Evolutionary conservation across 2,888 invertebrate genomes (phyloP).

Genomic region (Andrena chrysosceles): DNA sequence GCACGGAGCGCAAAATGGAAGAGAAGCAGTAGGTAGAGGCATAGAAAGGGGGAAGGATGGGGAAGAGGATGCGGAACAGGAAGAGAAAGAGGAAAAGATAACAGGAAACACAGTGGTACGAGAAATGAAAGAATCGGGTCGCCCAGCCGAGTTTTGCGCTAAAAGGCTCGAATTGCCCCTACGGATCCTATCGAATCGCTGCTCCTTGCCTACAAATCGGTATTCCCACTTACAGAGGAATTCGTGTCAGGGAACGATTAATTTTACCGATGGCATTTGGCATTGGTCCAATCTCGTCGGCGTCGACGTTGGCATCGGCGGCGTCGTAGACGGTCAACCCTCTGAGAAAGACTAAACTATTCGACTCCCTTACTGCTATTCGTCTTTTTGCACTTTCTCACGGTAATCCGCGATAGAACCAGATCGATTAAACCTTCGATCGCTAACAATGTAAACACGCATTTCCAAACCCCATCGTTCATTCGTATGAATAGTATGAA

Average conservation of each 20-base stretch:
- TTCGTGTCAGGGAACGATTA: slow-evolving; percentile 82
- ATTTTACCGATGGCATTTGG: slow-evolving; percentile 81
- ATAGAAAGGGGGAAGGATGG: background rate
- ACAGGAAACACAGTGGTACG: background rate
- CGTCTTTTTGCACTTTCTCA: background rate
- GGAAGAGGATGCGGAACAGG: background rate
- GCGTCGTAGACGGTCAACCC: slow-evolving; percentile 35
- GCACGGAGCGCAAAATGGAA: too few species aligned
- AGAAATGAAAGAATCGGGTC: background rate
- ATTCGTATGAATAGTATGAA: too few species aligned
- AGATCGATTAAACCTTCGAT: background rate
- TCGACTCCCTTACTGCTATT: slow-evolving; percentile 5
- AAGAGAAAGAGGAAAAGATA: background rate
- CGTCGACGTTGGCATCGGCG: slow-evolving; percentile 51
- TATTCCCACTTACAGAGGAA: slow-evolving; percentile 80
- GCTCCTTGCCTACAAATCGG: slow-evolving; percentile 75
- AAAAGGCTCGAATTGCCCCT: background rate
- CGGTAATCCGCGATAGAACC: background rate
- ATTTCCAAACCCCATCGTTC: too few species aligned
- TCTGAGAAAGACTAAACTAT: slow-evolving; percentile 52
- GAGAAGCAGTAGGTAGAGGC: background rate
- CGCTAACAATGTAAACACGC: background rate
- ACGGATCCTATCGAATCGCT: slow-evolving; percentile 24
- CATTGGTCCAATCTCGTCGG: slow-evolving; percentile 71
- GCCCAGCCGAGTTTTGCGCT: background rate